These are phyloP conservation scores for Meriones psammophilus DNA, from an alignment of 2,797 vertebrate genomes.

Conservation along the genomic window DNA sequence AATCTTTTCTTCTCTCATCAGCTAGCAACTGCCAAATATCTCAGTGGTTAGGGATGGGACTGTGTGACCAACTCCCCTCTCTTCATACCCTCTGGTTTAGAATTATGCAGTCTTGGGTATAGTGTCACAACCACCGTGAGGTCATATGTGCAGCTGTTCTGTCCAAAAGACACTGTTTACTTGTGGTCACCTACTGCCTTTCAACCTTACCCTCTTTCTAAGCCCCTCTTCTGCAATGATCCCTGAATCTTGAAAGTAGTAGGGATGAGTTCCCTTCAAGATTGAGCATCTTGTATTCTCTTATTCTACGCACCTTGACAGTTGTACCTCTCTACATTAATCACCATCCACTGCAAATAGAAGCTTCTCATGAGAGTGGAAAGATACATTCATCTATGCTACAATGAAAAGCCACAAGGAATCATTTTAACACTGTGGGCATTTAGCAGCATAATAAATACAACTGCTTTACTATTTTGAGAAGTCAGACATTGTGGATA, in stretches of 20 bases:
- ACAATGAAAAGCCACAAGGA: background rate
- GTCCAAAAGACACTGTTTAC: background rate
- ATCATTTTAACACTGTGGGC: background rate
- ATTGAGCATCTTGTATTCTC: background rate
- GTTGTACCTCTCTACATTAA: background rate
- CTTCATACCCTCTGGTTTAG: background rate
- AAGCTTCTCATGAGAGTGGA: background rate
- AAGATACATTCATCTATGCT: background rate
- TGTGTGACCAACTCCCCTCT: background rate
- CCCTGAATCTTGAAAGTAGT: background rate
- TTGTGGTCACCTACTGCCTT: background rate
- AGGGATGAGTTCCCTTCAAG: background rate
- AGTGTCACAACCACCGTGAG: background rate
- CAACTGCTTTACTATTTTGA: background rate
- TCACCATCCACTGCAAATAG: background rate
- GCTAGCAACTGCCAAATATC: background rate
- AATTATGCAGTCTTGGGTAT: background rate
- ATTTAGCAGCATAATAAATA: background rate
- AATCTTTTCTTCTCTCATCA: background rate
- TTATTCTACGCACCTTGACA: background rate
- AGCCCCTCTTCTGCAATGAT: background rate
- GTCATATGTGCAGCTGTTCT: background rate
- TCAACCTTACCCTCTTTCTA: background rate
- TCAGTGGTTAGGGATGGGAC: background rate
- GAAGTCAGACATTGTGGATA: constrained; percentile 5